Evolutionary conservation across 2,113 vertebrate species (phyloP).

Genomic region (Tragelaphus buxtoni): DNA sequence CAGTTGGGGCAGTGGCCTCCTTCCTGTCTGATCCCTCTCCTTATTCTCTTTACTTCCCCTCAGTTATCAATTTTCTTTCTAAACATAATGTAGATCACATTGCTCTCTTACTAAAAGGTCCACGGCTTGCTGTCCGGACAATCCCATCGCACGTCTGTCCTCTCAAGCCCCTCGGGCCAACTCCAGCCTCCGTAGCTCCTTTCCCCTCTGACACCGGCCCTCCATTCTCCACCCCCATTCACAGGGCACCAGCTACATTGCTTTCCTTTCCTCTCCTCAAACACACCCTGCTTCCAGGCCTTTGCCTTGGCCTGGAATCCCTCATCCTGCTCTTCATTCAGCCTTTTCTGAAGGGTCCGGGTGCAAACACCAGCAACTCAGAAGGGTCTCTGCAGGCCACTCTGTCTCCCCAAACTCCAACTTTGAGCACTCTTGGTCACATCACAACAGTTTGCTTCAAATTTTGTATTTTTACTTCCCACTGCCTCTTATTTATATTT

Average conservation of each 20-base stretch:
- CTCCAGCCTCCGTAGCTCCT: neutral
- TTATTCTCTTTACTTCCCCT: too few relatives aligned
- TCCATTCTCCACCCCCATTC: neutral
- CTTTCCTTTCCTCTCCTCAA: neutral
- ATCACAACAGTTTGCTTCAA: neutral
- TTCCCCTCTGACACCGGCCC: neutral
- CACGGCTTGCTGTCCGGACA: fast-evolving
- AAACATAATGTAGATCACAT: neutral
- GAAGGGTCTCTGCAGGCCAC: neutral
- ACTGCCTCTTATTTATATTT: neutral
- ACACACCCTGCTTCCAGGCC: neutral
- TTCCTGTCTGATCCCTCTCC: too few relatives aligned
- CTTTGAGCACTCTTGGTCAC: too few relatives aligned
- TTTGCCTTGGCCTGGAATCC: neutral
- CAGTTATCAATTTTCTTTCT: neutral
- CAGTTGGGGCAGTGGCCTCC: neutral
- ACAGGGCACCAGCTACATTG: neutral
- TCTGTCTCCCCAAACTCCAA: neutral
- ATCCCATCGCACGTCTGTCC: fast-evolving
- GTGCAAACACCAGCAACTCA: neutral
- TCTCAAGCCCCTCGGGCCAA: neutral
- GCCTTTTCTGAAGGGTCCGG: neutral
- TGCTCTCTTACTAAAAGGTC: neutral
- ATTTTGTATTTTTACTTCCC: neutral
- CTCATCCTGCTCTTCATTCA: neutral